A percentile compares a stretch with the other conserved stretches of the same genome.
phyloP scores from a whole-genome alignment of 2,888 invertebrate genomes.

The Monopis laevigella region DNA sequence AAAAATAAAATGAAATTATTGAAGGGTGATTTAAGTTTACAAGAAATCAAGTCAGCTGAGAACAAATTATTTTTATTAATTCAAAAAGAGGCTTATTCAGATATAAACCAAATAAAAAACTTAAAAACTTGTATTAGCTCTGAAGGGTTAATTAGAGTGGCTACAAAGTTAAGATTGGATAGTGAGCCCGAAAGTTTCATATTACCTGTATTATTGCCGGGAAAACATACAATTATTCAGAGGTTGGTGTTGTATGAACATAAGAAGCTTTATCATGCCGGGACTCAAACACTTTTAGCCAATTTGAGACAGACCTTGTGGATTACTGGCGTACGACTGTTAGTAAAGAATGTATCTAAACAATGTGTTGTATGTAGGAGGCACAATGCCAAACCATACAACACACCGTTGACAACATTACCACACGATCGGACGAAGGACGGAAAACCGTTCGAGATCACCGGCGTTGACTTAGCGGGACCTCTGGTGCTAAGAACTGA shows the following conservation, averaged over 20 bases:
- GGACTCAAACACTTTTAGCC: slow-evolving; percentile 10
- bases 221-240: slow-evolving; percentile 4
- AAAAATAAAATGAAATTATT: neutral
- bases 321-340: slow-evolving; percentile 11
- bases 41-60: slow-evolving; percentile 7
- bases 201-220: slow-evolving; percentile 10
- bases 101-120: neutral
- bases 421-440: slow-evolving; percentile 6
- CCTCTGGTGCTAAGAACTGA: slow-evolving; percentile 6
- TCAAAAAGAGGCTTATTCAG: neutral
- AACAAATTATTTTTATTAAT: slow-evolving; percentile 4
- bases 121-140: neutral
- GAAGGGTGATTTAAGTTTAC: neutral
- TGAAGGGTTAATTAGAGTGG: slow-evolving; percentile 11
- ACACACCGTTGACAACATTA: slow-evolving; percentile 5
- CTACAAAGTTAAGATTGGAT: slow-evolving; percentile 8
- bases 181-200: slow-evolving; percentile 9
- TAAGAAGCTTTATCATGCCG: slow-evolving; percentile 9
- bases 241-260: slow-evolving; percentile 7
- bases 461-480: slow-evolving; percentile 15
- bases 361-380: slow-evolving; percentile 12
- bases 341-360: slow-evolving; percentile 4
- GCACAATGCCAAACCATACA: neutral
- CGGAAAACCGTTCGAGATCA: slow-evolving; percentile 10
- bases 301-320: slow-evolving; percentile 11